Evolutionary conservation across 1,140 invertebrate species (phyloP).

Genomic region (Drosophila lacteicornis): DNA sequence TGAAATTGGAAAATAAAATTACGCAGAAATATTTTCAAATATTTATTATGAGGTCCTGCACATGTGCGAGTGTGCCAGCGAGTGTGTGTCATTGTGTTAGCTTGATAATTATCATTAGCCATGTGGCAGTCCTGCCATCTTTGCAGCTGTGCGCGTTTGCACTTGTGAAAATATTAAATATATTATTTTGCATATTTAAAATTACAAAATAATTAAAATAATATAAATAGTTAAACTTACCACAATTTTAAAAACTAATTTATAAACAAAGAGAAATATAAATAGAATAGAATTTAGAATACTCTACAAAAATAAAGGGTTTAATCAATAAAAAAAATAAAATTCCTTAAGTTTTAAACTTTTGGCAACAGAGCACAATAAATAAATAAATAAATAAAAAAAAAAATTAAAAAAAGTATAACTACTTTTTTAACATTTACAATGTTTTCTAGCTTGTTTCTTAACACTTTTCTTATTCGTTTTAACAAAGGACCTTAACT

Average conservation of each 20-base stretch:
- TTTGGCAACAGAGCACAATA: too few relatives aligned
- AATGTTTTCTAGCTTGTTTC: too few relatives aligned
- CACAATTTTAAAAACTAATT: too few relatives aligned
- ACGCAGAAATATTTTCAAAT: conserved; percentile 66
- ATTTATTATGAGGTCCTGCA: conserved; percentile 48
- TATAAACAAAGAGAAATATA: too few relatives aligned
- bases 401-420: neutral
- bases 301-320: neutral
- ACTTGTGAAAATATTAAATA: neutral
- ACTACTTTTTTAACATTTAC: too few relatives aligned
- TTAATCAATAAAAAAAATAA: too few relatives aligned
- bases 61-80: conserved; percentile 5
- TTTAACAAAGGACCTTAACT: neutral
- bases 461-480: neutral
- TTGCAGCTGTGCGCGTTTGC: conserved; percentile 13
- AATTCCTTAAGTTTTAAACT: too few relatives aligned
- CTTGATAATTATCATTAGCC: conserved; percentile 77
- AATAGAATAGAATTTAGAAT: too few relatives aligned
- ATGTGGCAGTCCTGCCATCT: conserved; percentile 44
- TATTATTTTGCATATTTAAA: neutral
- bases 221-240: neutral
- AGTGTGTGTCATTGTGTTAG: conserved; percentile 28
- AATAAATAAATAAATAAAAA: too few relatives aligned
- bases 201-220: neutral
- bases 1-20: conserved; percentile 69